Evolutionary conservation across 2,797 vertebrate species (phyloP).

Genomic region (Cryptoblepharus egeriae): DNA sequence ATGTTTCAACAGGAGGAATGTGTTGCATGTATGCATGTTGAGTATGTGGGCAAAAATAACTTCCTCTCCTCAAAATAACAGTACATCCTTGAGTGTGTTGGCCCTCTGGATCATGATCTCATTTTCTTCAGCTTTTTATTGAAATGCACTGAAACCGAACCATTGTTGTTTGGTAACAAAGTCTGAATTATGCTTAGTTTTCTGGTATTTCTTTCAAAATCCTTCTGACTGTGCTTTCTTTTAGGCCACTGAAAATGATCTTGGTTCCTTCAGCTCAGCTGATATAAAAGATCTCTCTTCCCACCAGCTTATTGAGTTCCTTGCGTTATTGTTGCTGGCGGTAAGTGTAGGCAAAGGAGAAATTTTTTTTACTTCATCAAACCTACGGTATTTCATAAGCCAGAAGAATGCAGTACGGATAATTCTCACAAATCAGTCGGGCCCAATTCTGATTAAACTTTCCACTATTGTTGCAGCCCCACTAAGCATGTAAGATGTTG

Average conservation of each 20-base stretch:
- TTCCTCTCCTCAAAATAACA: not conserved
- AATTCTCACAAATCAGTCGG: not conserved
- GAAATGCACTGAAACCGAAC: conserved; percentile 14
- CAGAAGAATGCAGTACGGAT: not conserved
- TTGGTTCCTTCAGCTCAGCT: conserved; percentile 79
- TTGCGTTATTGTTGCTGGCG: conserved; percentile 88
- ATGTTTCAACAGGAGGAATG: not conserved
- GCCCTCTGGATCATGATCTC: not conserved
- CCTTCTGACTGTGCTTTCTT: conserved; percentile 29
- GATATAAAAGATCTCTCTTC: conserved; percentile 89
- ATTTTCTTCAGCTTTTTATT: conserved; percentile 20
- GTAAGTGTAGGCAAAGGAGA: conserved; percentile 69
- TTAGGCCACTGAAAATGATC: conserved; percentile 87
- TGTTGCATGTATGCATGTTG: not conserved
- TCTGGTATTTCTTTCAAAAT: conserved; percentile 12
- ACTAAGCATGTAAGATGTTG: not conserved
- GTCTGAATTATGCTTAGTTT: not conserved
- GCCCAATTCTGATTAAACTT: too few species aligned
- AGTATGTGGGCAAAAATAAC: not conserved
- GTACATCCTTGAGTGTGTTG: not conserved
- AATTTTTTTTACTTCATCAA: conserved; percentile 7
- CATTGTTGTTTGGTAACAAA: not conserved
- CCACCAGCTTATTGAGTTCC: conserved; percentile 92
- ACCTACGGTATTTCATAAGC: not conserved
- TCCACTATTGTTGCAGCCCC: too few species aligned